Evolutionary conservation across 1,140 invertebrate genomes (phyloP).

Genomic region (Lutraria rhynchaena): DNA sequence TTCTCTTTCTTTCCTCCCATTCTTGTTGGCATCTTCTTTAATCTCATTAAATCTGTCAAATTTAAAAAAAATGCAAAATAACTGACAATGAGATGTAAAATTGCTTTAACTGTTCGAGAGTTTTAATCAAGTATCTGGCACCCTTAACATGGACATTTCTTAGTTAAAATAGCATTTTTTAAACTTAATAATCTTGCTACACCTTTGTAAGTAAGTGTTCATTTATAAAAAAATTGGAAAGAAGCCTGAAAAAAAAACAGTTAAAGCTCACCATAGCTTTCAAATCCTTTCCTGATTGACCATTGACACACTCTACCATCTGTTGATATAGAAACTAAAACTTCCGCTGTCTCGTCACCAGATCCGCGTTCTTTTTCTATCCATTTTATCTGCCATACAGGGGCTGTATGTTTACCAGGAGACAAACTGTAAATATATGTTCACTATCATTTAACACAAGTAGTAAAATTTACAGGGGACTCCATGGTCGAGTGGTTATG

Average conservation of each 20-base stretch:
- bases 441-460: no score
- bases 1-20: conserved; percentile 77
- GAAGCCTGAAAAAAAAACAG: no score
- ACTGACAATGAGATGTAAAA: not conserved
- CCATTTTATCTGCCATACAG: conserved; percentile 82
- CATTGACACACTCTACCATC: conserved; percentile 82
- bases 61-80: not conserved
- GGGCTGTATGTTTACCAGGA: conserved; percentile 78
- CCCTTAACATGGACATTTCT: no score
- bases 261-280: conserved; percentile 77
- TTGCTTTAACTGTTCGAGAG: no score
- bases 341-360: conserved; percentile 78
- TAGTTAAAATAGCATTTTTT: no score
- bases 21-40: conserved; percentile 80
- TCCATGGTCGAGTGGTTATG: no score
- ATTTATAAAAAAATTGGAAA: no score
- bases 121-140: no score
- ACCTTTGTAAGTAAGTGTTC: no score
- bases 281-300: conserved; percentile 82
- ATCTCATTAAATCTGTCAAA: conserved; percentile 81
- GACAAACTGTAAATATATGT: conserved; percentile 70
- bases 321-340: conserved; percentile 81
- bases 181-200: no score
- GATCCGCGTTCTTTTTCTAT: conserved; percentile 80
- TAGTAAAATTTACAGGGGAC: no score